Percentiles rank a stretch among this genome's conserved stretches.
Conservation (phyloP, 2,888 invertebrate genomes). For the Hypomecis punctinalis region DNA sequence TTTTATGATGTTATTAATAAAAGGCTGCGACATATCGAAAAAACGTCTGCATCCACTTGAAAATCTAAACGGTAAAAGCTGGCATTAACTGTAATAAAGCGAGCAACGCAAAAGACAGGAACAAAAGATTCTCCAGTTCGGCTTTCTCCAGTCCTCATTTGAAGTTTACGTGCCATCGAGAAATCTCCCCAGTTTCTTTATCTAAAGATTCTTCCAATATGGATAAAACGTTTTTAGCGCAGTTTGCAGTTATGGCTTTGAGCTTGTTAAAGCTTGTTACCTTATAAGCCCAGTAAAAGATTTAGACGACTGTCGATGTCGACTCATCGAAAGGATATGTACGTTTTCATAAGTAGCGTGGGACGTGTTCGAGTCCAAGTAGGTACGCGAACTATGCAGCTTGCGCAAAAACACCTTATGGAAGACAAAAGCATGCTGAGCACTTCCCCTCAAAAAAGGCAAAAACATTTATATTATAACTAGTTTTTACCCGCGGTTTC, state of each 20-base stretch:
- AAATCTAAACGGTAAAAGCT: slow-evolving; percentile 25
- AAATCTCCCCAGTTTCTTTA: slow-evolving; percentile 31
- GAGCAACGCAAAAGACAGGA: slow-evolving; percentile 23
- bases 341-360: slow-evolving; percentile 32
- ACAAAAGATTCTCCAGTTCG: slow-evolving; percentile 28
- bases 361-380: slow-evolving; percentile 26
- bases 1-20: no score
- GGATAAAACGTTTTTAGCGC: slow-evolving; percentile 20
- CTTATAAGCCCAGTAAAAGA: slow-evolving; percentile 27
- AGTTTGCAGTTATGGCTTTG: slow-evolving; percentile 16
- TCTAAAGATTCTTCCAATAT: slow-evolving; percentile 18
- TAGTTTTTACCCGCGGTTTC: no score
- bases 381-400: slow-evolving; percentile 34
- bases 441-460: no score
- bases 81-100: slow-evolving; percentile 37
- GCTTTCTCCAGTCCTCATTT: slow-evolving; percentile 36
- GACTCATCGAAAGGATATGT: slow-evolving; percentile 34
- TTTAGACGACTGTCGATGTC: slow-evolving; percentile 27
- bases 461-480: no score
- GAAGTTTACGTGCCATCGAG: slow-evolving; percentile 27
- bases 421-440: background rate
- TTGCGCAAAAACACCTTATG: slow-evolving; percentile 36
- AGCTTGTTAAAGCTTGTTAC: slow-evolving; percentile 22
- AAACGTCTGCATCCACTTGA: slow-evolving; percentile 24
- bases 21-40: no score